Evolutionary conservation across 2,888 invertebrate species (phyloP), one percentile per base, ranked within the genome.

Genomic region (Sarcophaga carnaria): DNA sequence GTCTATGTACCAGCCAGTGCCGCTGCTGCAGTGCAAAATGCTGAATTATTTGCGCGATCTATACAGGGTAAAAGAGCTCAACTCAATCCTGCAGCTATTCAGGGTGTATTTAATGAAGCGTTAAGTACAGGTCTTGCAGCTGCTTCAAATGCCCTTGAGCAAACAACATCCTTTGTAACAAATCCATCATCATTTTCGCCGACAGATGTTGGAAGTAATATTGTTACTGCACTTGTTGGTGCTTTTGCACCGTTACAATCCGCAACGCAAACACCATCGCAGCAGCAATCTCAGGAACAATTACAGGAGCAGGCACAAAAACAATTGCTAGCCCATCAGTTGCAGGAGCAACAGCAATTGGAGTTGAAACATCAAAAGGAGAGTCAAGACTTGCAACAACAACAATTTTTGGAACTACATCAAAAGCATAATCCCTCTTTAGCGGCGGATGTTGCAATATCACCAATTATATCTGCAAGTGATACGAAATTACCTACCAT

Each of bases 1-100:
- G 91, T 93, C 10, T 93, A 91, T 88, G 92, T 92, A 69, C 93
- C 93, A 0, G 91, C 92, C 2, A 91, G 92, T 64, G 88, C 91
- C 8, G 89, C 87, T 14, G 86, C 72, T 2, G 84, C 67, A 4
- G 63, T 80, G 49, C 78, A 84, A 49, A 71, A 80, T 74, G 85
- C 87, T 22, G 85, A 79, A 75, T 54, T 77, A 25, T 27, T 85
- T 1, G 37, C 85, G 54, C 47, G 78, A 37, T 82, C 82, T 14
- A 70, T 82, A n/a, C 78, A 72, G 20, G 78, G 60, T 27, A 78
- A 60, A n/a, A 82, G 77, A 27, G 77, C 78, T 5, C 82, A 83
- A 22, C 0, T 60, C 1, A 62, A 27, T 77, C 71, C 82, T 4
- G 17, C 60, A 2, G 62, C 67, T 8, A 8, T 83, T 2, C 27